These are phyloP conservation scores for Brotula barbata DNA, from an alignment of 2,797 vertebrate genomes.

Conservation along the genomic window DNA sequence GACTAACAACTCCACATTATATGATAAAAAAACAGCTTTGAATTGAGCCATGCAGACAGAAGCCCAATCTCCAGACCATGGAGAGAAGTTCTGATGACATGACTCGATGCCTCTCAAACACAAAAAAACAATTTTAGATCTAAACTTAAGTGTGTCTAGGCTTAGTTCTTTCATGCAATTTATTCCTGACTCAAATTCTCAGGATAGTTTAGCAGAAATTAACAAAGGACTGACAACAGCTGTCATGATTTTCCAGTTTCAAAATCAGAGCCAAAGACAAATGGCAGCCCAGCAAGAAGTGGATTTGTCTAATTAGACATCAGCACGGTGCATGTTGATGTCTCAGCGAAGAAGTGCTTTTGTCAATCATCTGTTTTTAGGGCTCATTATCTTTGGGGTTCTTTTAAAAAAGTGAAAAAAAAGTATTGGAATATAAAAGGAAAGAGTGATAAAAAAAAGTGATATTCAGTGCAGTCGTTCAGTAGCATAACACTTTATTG, in stretches of 20 bases:
- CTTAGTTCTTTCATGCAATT: conserved; percentile 14
- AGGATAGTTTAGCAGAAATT: conserved; percentile 6
- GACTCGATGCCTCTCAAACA: conserved; percentile 31
- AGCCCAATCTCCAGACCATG: conserved; percentile 14
- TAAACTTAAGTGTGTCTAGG: background rate
- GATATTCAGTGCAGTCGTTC: too few relatives aligned
- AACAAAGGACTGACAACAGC: conserved; percentile 14
- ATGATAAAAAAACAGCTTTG: too few relatives aligned
- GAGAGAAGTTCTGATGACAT: conserved; percentile 23
- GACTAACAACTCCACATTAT: conserved; percentile 46
- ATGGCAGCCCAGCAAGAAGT: conserved; percentile 19
- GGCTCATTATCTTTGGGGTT: background rate
- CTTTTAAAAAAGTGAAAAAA: too few relatives aligned
- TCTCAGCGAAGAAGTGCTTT: conserved; percentile 27
- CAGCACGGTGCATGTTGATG: conserved; percentile 41
- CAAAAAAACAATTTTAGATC: background rate
- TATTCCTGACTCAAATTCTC: conserved; percentile 10
- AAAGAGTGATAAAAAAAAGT: too few relatives aligned
- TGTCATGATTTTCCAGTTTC: conserved; percentile 13
- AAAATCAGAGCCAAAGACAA: conserved; percentile 21
- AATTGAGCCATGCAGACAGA: background rate
- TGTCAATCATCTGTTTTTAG: conserved; percentile 47
- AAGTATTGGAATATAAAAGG: too few relatives aligned
- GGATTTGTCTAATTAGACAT: conserved; percentile 39
- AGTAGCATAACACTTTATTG: too few relatives aligned